Evolutionary conservation across 2,888 invertebrate genomes (phyloP), one percentile per base, ranked within the genome.

Genomic region (Endomychus coccineus): DNA sequence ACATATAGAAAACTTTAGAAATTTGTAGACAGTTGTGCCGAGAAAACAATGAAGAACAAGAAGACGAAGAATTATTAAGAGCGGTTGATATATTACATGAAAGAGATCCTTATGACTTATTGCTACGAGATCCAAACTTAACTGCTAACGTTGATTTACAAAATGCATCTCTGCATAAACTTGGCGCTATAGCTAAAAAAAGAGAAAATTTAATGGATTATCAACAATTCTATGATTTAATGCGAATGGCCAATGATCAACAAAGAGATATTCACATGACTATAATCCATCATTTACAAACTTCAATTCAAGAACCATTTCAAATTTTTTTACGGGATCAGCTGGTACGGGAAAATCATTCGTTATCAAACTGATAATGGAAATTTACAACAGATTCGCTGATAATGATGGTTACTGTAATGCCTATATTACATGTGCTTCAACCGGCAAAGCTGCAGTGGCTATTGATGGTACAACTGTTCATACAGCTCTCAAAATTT

Each of bases 301-400:
- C n/a, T n/a, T n/a, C n/a, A n/a, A n/a, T n/a, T n/a, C n/a, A n/a
- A n/a, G n/a, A n/a, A n/a, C n/a, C n/a, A 27, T 15, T 12, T 40
- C 31, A 32, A 19, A 43, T 1, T 47, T 39, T 29, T 48, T 54
- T 4, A 53, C 51, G 11, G 52, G 54, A 5, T 51, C 54, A 24
- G 54, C 56, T 27, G 55, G 56, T n/a, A 44, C 46, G 36, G 55
- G 55, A 2, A 58, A 61, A 52, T 51, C 59, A 10, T 63, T 59
- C 34, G 48, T 58, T 7, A 61, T 65, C 5, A 59, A 59, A 52
- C 44, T 58, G 0, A 27, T 67, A 0, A 62, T 62, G 61, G 64
- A 64, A 51, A 65, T 59, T 39, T 62, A 62, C 32, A 66, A 66
- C 38, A 35, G 64, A 19, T 65, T 44, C 39, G 35, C 57, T 24